Evolutionary conservation across 2,797 vertebrate genomes (phyloP).

Genomic region (Myotis pilosus): DNA sequence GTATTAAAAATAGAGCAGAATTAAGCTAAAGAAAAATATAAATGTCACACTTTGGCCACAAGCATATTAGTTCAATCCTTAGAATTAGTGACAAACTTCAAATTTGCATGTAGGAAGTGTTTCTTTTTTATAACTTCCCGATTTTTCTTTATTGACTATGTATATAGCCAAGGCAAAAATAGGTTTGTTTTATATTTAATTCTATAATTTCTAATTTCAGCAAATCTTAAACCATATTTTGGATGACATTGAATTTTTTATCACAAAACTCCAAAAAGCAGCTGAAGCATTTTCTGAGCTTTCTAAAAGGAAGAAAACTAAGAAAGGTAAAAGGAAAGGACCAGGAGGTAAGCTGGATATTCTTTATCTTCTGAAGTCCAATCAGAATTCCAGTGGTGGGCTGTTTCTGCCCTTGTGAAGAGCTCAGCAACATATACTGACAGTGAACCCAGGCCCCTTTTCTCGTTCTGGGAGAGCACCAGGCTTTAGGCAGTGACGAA

Average conservation of each 20-base stretch:
- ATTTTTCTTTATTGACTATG: not conserved
- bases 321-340: conserved; percentile 92
- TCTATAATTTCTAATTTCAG: conserved; percentile 82
- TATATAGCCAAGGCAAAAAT: not conserved
- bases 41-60: conserved; percentile 13
- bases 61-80: not conserved
- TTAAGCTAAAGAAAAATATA: conserved; percentile 16
- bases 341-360: conserved; percentile 89
- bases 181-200: not conserved
- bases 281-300: conserved; percentile 94
- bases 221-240: conserved; percentile 99
- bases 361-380: not conserved
- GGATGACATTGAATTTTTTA: conserved; percentile 96
- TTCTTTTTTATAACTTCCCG: not conserved
- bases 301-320: conserved; percentile 92
- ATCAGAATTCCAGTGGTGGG: not conserved
- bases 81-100: not conserved
- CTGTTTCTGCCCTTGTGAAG: not conserved
- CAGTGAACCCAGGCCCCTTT: not conserved
- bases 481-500: not conserved
- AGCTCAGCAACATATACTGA: not conserved
- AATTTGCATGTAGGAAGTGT: not conserved
- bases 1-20: not conserved
- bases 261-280: conserved; percentile 95
- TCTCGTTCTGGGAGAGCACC: not conserved